A percentile compares a stretch with the other conserved stretches of the same genome.
phyloP scores from a whole-genome alignment of 2,888 invertebrate species.

The Drosophila anomelani region DNA sequence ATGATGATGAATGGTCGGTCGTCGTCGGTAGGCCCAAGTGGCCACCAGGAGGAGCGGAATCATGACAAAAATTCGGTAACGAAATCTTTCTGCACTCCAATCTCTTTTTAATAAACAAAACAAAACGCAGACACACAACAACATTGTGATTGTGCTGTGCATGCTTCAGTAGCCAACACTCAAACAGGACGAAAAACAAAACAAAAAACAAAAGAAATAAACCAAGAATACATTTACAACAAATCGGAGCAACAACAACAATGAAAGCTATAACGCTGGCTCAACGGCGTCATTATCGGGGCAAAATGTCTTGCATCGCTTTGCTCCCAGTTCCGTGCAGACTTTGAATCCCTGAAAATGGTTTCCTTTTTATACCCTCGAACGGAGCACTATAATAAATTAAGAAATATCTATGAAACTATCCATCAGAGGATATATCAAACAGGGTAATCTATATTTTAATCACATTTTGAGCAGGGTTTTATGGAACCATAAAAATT shows the following conservation, averaged over 20 bases:
- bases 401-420: neutral
- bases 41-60: constrained; percentile 38
- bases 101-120: constrained; percentile 77
- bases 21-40: constrained; percentile 32
- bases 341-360: constrained; percentile 16
- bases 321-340: constrained; percentile 21
- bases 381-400: neutral
- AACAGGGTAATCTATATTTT: neutral
- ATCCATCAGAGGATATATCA: neutral
- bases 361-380: constrained; percentile 27
- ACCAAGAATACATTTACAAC: constrained; percentile 9
- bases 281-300: constrained; percentile 75
- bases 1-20: constrained; percentile 73
- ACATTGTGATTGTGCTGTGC: constrained; percentile 65
- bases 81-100: constrained; percentile 62
- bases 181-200: constrained; percentile 16
- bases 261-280: constrained; percentile 45
- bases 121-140: constrained; percentile 42
- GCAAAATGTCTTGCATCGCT: constrained; percentile 67
- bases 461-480: neutral
- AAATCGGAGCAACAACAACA: constrained; percentile 39
- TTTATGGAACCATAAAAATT: neutral
- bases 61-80: constrained; percentile 59
- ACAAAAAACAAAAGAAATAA: constrained; percentile 4
- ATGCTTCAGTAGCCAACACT: constrained; percentile 61